Base-by-base conservation (phyloP, 2,888 invertebrate genomes). In the Imbricaverruca yamaguchii region DNA sequence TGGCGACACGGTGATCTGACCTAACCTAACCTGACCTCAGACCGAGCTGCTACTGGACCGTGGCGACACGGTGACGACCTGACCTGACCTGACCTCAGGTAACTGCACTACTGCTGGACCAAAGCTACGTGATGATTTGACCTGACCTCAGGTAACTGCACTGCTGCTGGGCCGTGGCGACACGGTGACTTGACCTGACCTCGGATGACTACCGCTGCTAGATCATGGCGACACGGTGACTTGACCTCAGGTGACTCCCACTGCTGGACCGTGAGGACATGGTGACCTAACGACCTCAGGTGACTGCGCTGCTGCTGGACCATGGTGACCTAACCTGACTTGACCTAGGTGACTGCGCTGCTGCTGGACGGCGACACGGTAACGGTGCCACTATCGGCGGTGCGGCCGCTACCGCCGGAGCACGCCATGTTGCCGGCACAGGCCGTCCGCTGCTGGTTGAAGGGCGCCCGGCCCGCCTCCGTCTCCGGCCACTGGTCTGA, bases 371-470 rank as follows among this genome's bases (percentile, higher is more conserved):
- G 79, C 13, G 79, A 57, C 8, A 79, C 79, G n/a, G 57, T 23
- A 13, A 25, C 57, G 8, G 79, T 79, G 23, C 57, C 79, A 13
- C 7, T 79, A 23, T 57, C 79, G n/a, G 11, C 79, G 7, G 56
- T 79, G 23, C 79, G 79, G 8, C 57, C 13, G 57, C 79, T 79
- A 0, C 56, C 6, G 57, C 7, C 57, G 0, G 79, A 79, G 59
- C 57, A 79, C 57, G 79, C 79, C 56, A 2, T 23, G 10, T 87
- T 93, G 82, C 91, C 91, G 39, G 91, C 92, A 2, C 94, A 94
- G 87, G 94, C 94, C 0, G 89, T 94, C 84, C 91, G 91, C 85
- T 94, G 94, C 86, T 92, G 92, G 21, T 21, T 15, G 23, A 57
- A 23, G 13, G 59, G 23, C 12, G 56, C 55, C 77, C 77, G 77